Percentiles rank a stretch among this genome's conserved stretches.
Conservation (phyloP, 2,888 invertebrate genomes). For the Rhaphigaster nebulosa region DNA sequence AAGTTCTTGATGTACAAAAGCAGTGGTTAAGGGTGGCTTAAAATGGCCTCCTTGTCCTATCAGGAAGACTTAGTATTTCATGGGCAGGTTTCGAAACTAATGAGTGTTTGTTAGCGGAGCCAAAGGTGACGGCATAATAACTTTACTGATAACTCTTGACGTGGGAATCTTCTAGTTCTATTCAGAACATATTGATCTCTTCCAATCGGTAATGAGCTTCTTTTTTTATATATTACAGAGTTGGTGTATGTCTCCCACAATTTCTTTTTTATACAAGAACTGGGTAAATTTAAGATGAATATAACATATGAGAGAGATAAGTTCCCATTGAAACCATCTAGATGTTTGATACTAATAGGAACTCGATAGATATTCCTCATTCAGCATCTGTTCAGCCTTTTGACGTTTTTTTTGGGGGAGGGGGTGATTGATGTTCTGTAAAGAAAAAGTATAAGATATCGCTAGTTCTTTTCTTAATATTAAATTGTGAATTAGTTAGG, state of each 20-base stretch:
- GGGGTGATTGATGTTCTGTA: too few relatives aligned
- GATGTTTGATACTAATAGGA: too few relatives aligned
- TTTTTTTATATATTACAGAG: background rate
- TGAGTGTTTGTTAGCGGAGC: background rate
- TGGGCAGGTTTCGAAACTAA: background rate
- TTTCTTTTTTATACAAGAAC: background rate
- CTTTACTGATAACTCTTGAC: background rate
- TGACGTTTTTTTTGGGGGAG: too few relatives aligned
- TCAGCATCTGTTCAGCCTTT: too few relatives aligned
- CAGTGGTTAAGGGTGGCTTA: background rate
- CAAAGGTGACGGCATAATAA: background rate
- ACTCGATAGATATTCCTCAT: too few relatives aligned
- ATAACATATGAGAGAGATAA: too few relatives aligned
- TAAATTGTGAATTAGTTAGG: too few relatives aligned
- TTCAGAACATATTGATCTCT: background rate
- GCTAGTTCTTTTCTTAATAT: too few relatives aligned
- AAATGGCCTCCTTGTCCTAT: background rate
- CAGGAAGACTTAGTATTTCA: background rate
- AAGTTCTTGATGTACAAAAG: too few relatives aligned
- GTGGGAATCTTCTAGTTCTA: background rate
- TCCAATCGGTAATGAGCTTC: background rate
- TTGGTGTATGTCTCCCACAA: background rate
- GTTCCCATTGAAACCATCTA: too few relatives aligned
- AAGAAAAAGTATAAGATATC: too few relatives aligned
- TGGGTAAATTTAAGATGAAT: too few relatives aligned